These are phyloP conservation scores for Sphaerophoria rueppellii DNA, from an alignment of 2,888 invertebrate species.

Conservation along the genomic window DNA sequence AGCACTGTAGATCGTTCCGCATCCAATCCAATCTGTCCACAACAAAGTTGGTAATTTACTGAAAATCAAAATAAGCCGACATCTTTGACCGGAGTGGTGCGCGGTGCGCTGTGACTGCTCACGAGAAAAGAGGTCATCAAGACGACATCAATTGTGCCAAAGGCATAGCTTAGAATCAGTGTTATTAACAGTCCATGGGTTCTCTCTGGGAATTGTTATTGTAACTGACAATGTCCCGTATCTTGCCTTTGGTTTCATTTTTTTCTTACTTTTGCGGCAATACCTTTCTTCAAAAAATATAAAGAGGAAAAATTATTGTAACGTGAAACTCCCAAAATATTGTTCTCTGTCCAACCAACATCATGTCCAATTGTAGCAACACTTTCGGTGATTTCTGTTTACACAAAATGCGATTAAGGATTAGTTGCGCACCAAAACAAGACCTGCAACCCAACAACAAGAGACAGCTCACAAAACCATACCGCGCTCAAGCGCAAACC, in stretches of 20 bases:
- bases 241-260: slow-evolving; percentile 22
- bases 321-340: slow-evolving; percentile 58
- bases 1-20: slow-evolving; percentile 58
- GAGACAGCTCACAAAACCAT: slow-evolving; percentile 6
- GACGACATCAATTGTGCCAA: slow-evolving; percentile 37
- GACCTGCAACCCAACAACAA: not conserved
- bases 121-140: slow-evolving; percentile 58
- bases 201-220: slow-evolving; percentile 17
- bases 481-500: slow-evolving; percentile 43
- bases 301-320: slow-evolving; percentile 30
- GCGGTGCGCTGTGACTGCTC: slow-evolving; percentile 24
- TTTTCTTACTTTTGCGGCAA: slow-evolving; percentile 16
- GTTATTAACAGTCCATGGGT: slow-evolving; percentile 19
- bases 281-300: slow-evolving; percentile 4
- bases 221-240: slow-evolving; percentile 40
- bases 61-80: slow-evolving; percentile 60
- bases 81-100: not conserved
- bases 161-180: not conserved
- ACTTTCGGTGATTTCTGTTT: slow-evolving; percentile 73
- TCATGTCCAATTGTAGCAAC: slow-evolving; percentile 71
- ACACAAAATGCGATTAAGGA: slow-evolving; percentile 73
- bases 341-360: slow-evolving; percentile 44
- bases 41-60: slow-evolving; percentile 59
- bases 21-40: slow-evolving; percentile 18
- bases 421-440: slow-evolving; percentile 63